Evolutionary conservation across 2,888 invertebrate species (phyloP).

Genomic region (Enchytraeus crypticus): DNA sequence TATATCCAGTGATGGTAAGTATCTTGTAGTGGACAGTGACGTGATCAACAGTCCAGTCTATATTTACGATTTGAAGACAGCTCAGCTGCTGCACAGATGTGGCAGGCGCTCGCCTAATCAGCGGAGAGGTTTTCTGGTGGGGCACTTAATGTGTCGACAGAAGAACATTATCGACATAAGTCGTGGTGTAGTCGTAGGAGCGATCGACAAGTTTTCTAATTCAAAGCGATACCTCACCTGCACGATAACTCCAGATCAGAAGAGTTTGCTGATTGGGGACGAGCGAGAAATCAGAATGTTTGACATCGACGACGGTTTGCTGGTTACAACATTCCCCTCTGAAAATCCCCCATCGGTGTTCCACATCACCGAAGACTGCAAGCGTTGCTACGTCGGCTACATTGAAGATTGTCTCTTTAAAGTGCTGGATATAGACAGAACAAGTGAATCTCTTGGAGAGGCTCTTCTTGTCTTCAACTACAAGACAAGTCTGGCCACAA

Average conservation of each 20-base stretch:
- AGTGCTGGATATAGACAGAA: conserved; percentile 21
- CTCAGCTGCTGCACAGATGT: conserved; percentile 20
- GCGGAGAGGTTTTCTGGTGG: conserved; percentile 18
- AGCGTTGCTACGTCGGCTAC: conserved; percentile 30
- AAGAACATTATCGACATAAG: conserved; percentile 26
- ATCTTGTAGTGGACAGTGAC: conserved; percentile 27
- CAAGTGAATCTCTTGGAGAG: conserved; percentile 16
- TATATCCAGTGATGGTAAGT: conserved; percentile 21
- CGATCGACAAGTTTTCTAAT: conserved; percentile 23
- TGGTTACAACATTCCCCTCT: conserved; percentile 19
- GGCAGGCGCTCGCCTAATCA: conserved; percentile 19
- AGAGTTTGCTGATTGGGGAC: conserved; percentile 25
- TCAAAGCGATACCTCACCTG: conserved; percentile 23
- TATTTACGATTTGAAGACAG: conserved; percentile 25
- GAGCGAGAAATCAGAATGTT: conserved; percentile 20
- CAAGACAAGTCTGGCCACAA: conserved; percentile 12
- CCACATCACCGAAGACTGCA: conserved; percentile 28
- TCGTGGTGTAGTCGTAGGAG: conserved; percentile 17
- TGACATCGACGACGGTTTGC: conserved; percentile 15
- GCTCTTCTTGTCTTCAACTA: conserved; percentile 19
- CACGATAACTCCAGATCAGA: conserved; percentile 24
- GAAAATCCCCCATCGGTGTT: conserved; percentile 27
- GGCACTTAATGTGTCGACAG: conserved; percentile 25
- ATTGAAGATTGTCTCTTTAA: conserved; percentile 29
- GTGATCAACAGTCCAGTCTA: conserved; percentile 20